phyloP scores from a whole-genome alignment of 2,888 invertebrate species.

The Cremastinae sp. region DNA sequence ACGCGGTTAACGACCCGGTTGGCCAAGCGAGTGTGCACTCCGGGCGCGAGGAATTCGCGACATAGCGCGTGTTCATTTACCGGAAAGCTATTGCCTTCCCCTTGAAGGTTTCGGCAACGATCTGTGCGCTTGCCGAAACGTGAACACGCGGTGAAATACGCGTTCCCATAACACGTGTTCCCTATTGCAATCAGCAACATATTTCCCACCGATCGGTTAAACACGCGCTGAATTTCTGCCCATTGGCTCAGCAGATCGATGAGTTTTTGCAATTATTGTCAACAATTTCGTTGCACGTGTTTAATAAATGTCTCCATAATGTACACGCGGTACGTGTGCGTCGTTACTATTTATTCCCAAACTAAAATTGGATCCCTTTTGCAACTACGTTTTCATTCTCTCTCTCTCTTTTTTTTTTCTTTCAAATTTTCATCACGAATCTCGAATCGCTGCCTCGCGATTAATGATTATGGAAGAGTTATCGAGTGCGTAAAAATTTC shows the following conservation, averaged over 20 bases:
- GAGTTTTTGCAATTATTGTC: neutral
- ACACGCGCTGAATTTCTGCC: constrained; percentile 19
- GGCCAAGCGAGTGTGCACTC: constrained; percentile 62
- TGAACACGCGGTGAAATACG: neutral
- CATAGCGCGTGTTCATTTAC: constrained; percentile 71
- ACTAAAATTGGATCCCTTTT: too few relatives aligned
- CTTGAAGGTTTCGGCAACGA: neutral
- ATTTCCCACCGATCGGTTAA: constrained; percentile 22
- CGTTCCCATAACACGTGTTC: neutral
- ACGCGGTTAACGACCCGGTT: constrained; percentile 70
- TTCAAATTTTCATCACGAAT: too few relatives aligned
- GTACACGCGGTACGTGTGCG: too few relatives aligned
- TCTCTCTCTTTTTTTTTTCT: too few relatives aligned
- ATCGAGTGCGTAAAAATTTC: too few relatives aligned
- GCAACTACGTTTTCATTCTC: too few relatives aligned
- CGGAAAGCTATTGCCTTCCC: constrained; percentile 66
- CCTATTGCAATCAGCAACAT: constrained; percentile 3
- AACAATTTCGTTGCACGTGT: neutral
- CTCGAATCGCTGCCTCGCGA: too few relatives aligned
- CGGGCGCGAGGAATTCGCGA: constrained; percentile 63
- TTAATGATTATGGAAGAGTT: too few relatives aligned
- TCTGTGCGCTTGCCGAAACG: neutral
- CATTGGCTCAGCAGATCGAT: constrained; percentile 2
- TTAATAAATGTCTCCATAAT: too few relatives aligned
- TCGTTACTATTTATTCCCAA: too few relatives aligned